Evolutionary conservation across 64 coral and sea anemone species (phyloP), one percentile per base, ranked within the genome.

Genomic region (Actinia tenebrosa): DNA sequence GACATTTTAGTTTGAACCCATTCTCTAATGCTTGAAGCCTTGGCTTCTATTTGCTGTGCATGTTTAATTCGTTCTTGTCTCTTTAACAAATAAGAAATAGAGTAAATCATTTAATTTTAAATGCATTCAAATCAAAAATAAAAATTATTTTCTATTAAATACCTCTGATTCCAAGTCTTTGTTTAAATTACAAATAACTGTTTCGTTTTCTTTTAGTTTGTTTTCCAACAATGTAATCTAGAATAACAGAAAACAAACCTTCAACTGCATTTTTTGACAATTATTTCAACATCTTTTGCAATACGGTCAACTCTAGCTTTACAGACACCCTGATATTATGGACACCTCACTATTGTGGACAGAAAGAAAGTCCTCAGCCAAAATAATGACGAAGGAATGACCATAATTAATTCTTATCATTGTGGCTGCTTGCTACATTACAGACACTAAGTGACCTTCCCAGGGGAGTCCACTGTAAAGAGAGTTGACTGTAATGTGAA

Each of bases 1-100:
- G 84, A 64, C 86, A 96, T 90, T 84, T 96, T 96, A 43, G 93
- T 93, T 58, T 96, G 94, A 44, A 96, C 91, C 94, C 94, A 96
- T 46, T 80, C 89, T 84, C 91, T 93, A 45, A 96, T 96, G 44
- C 86, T 86, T 23, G 88, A 20, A 53, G 88, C 92, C 62, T 96
- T 96, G 14, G 89, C 91, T 86, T 96, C 94, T 53, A 96, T 75
- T 86, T 96, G 91, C 45, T 90, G 91, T 30, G 82, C 78, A 58
- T 92, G 91, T 43, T 87, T 84, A 25, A 96, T 71, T 56, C 88
- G 85, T 56, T 83, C 78, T 78, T 93, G 88, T 91, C 90, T 96
- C 94, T 75, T 71, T 37, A 71, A 25, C 0, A 66, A 66, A 22
- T 19, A 15, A 75, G 27, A 6, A 75, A 8, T n/a, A 75, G 13